phyloP scores from a whole-genome alignment of 23 tunicate genomes.

The Halocynthia aurantium region DNA sequence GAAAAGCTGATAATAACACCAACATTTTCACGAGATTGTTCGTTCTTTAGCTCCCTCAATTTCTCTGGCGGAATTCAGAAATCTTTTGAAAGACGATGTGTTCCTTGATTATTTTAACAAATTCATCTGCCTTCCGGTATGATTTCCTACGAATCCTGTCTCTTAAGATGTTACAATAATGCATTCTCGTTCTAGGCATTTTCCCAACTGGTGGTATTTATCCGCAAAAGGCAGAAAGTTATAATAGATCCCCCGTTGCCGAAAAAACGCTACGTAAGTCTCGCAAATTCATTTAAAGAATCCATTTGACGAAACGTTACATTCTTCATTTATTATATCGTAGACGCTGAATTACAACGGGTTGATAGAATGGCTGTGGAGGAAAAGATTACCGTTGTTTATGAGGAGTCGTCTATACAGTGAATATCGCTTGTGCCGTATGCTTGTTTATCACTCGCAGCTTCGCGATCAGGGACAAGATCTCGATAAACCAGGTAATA shows the following conservation, averaged over 20 bases:
- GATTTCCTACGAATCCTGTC: not conserved
- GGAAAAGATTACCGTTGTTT: constrained; percentile 46
- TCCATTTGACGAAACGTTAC: not conserved
- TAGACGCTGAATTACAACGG: constrained; percentile 41
- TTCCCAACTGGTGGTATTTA: constrained; percentile 37
- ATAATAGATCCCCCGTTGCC: constrained; percentile 44
- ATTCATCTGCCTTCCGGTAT: constrained; percentile 65
- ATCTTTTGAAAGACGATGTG: constrained; percentile 41
- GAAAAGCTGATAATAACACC: too few relatives aligned
- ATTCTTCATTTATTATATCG: not conserved
- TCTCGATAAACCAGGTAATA: constrained; percentile 20
- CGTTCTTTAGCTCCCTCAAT: constrained; percentile 14
- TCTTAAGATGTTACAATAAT: not conserved
- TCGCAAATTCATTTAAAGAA: not conserved
- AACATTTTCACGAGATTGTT: too few relatives aligned
- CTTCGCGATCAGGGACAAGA: constrained; percentile 5
- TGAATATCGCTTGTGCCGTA: constrained; percentile 35
- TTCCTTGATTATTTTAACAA: constrained; percentile 77
- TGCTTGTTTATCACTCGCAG: constrained; percentile 22
- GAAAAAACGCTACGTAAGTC: constrained; percentile 32
- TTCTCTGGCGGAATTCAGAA: constrained; percentile 35
- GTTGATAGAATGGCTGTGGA: constrained; percentile 71
- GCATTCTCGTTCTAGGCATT: constrained; percentile 34
- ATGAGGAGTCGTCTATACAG: constrained; percentile 35
- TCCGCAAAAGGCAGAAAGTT: constrained; percentile 17